Evolutionary conservation across 2,888 invertebrate genomes (phyloP).

Genomic region (Cordylochernes scorpioides): DNA sequence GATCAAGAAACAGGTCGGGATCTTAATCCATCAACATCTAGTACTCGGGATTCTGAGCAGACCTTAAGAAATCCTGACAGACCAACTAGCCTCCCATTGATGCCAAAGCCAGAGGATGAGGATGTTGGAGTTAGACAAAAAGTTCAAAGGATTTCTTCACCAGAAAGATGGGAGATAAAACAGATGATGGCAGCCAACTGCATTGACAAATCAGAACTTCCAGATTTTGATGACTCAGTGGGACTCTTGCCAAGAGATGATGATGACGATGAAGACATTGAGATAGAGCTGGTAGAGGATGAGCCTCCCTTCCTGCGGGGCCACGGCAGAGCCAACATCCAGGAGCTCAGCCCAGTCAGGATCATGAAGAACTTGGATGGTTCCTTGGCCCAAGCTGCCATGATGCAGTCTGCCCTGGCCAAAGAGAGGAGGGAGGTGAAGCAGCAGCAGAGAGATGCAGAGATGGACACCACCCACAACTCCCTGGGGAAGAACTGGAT

Average conservation of each 20-base stretch:
- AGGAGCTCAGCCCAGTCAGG: slow-evolving; percentile 68
- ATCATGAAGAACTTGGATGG: slow-evolving; percentile 99
- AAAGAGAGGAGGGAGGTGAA: slow-evolving; percentile 63
- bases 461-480: slow-evolving; percentile 41
- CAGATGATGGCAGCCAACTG: slow-evolving; percentile 74
- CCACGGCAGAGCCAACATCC: slow-evolving; percentile 51
- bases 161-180: slow-evolving; percentile 17
- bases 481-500: slow-evolving; percentile 80
- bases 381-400: slow-evolving; percentile 88
- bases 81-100: slow-evolving; percentile 32
- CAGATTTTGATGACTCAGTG: slow-evolving; percentile 91
- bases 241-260: slow-evolving; percentile 51
- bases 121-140: slow-evolving; percentile 42
- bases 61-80: slow-evolving; percentile 67
- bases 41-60: slow-evolving; percentile 13
- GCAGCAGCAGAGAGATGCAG: slow-evolving; percentile 55
- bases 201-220: slow-evolving; percentile 70
- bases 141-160: slow-evolving; percentile 31
- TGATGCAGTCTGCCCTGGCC: slow-evolving; percentile 95
- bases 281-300: slow-evolving; percentile 93
- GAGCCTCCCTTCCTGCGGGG: slow-evolving; percentile 70
- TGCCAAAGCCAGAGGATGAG: slow-evolving; percentile 29
- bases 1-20: slow-evolving; percentile 83
- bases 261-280: slow-evolving; percentile 62
- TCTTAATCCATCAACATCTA: slow-evolving; percentile 40